A percentile compares a stretch with the other conserved stretches of the same genome.
These are phyloP conservation scores for Listrodromus nycthemerus DNA, from an alignment of 2,888 invertebrate species.

Conservation along the genomic window DNA sequence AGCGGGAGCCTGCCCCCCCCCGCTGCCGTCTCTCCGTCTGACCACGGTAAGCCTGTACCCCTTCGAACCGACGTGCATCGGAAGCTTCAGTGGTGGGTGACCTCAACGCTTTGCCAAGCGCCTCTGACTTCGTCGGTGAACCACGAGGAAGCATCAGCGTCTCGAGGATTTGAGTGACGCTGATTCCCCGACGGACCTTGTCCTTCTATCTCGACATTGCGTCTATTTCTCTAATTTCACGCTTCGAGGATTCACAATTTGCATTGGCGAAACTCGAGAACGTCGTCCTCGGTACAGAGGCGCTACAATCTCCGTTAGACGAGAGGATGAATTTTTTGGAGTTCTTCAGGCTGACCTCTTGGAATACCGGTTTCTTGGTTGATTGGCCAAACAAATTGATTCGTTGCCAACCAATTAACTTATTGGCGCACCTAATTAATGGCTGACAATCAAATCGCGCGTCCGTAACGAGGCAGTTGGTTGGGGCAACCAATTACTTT, in stretches of 20 bases:
- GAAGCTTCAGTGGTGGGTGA: conserved; percentile 29
- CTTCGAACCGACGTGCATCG: conserved; percentile 14
- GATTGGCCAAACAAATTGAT: neutral
- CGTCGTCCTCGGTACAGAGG: neutral
- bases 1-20: neutral
- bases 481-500: neutral
- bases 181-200: conserved; percentile 53
- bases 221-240: conserved; percentile 32
- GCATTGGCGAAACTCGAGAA: neutral
- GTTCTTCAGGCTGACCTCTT: neutral
- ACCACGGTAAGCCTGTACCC: conserved; percentile 8
- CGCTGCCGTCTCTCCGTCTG: conserved; percentile 4
- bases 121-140: conserved; percentile 23
- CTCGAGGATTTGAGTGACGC: conserved; percentile 58
- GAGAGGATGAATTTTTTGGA: neutral
- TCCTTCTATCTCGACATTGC: conserved; percentile 24
- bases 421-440: neutral
- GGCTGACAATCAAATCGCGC: neutral
- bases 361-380: neutral
- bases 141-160: conserved; percentile 22
- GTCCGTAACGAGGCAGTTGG: neutral
- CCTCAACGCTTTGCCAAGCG: conserved; percentile 36
- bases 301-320: neutral
- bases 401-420: neutral
- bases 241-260: conserved; percentile 18